phyloP scores from a whole-genome alignment of 2,888 invertebrate species.

The Mantis religiosa region DNA sequence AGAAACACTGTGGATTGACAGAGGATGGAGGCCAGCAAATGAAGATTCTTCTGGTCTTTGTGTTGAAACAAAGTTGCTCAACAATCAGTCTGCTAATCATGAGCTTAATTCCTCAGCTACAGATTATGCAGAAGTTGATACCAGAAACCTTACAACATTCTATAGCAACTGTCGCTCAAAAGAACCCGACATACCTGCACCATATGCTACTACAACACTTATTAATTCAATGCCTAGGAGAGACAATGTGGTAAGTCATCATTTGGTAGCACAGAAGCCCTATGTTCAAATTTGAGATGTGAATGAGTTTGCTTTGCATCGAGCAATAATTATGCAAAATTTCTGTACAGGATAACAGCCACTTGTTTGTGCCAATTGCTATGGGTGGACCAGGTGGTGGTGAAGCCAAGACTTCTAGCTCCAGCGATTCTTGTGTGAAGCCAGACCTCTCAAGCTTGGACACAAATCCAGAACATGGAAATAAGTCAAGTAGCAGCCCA shows the following conservation, averaged over 20 bases:
- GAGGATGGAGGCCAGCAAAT: constrained; percentile 61
- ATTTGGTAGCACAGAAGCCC: too few species aligned
- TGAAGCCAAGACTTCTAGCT: constrained; percentile 35
- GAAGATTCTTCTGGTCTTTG: constrained; percentile 54
- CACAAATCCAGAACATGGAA: constrained; percentile 27
- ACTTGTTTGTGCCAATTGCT: constrained; percentile 30
- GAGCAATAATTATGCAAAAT: not conserved
- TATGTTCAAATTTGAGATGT: not conserved
- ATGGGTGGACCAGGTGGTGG: constrained; percentile 32
- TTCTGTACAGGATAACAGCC: constrained; percentile 30
- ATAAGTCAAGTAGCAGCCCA: constrained; percentile 28
- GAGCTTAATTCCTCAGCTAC: constrained; percentile 44
- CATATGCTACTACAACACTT: constrained; percentile 73
- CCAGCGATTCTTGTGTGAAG: constrained; percentile 32
- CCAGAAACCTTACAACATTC: constrained; percentile 63
- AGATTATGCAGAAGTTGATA: constrained; percentile 63
- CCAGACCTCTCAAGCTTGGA: constrained; percentile 27
- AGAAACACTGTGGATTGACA: constrained; percentile 66
- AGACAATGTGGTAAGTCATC: constrained; percentile 21
- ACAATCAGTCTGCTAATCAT: constrained; percentile 43
- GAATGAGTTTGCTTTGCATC: not conserved
- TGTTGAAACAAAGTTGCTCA: constrained; percentile 54
- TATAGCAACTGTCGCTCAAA: constrained; percentile 50
- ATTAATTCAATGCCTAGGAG: constrained; percentile 45
- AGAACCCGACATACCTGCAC: constrained; percentile 62